These are phyloP conservation scores for Chionis minor DNA, from an alignment of 2,113 vertebrate genomes.

Conservation along the genomic window DNA sequence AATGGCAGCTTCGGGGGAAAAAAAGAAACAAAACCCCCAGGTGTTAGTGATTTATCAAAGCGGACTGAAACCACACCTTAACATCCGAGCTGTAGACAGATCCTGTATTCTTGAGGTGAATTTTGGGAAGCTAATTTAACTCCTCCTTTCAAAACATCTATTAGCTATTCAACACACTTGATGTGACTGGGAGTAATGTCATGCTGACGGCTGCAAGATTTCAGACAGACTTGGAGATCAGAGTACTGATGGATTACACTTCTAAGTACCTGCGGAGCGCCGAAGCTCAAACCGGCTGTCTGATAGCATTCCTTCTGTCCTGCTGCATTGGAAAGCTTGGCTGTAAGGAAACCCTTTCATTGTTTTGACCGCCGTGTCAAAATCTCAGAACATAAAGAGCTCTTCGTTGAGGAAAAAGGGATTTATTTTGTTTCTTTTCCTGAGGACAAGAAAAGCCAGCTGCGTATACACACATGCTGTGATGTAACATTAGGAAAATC, in stretches of 20 bases:
- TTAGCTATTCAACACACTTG: slow-evolving; percentile 18
- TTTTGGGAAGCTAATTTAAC: slow-evolving; percentile 27
- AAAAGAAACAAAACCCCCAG: neutral
- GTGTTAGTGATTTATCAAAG: neutral
- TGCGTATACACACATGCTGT: neutral
- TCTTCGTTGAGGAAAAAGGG: neutral
- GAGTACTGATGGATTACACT: slow-evolving; percentile 44
- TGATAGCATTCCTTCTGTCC: slow-evolving; percentile 3
- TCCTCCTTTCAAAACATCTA: slow-evolving; percentile 36
- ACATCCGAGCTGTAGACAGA: neutral
- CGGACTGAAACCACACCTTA: neutral
- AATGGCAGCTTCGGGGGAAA: neutral
- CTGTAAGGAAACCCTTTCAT: slow-evolving; percentile 21
- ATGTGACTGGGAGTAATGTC: slow-evolving; percentile 21
- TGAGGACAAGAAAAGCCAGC: neutral
- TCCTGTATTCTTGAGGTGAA: neutral
- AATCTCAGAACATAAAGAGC: neutral
- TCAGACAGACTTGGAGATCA: slow-evolving; percentile 49
- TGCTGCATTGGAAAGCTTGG: neutral
- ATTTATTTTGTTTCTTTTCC: neutral
- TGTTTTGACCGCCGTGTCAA: neutral
- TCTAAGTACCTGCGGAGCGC: slow-evolving; percentile 34
- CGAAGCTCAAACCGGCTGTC: slow-evolving; percentile 32
- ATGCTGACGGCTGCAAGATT: slow-evolving; percentile 60
- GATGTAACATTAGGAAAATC: neutral